phyloP scores from a whole-genome alignment of 1,140 invertebrate species.

The Andricus grossulariae region DNA sequence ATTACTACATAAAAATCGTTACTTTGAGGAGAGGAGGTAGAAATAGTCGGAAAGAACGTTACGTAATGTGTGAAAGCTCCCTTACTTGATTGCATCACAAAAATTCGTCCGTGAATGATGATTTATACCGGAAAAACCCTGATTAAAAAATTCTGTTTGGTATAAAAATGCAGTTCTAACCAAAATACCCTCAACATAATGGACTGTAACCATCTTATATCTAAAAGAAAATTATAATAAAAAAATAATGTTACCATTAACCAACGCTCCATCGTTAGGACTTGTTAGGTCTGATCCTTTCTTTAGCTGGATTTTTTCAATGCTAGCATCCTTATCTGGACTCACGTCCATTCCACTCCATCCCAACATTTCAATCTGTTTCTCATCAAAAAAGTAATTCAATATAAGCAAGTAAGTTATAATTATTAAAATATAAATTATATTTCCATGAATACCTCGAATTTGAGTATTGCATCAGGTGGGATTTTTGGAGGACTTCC shows the following conservation, averaged over 20 bases:
- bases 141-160: too few species aligned
- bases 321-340: slow-evolving; percentile 87
- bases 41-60: too few species aligned
- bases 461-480: slow-evolving; percentile 91
- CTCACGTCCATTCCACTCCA: slow-evolving; percentile 93
- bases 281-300: slow-evolving; percentile 81
- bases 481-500: slow-evolving; percentile 94
- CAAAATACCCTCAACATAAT: too few species aligned
- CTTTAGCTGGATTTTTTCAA: slow-evolving; percentile 83
- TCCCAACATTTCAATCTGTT: slow-evolving; percentile 87
- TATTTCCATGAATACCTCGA: slow-evolving; percentile 84
- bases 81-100: too few species aligned
- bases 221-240: background rate
- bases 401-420: background rate
- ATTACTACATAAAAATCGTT: too few species aligned
- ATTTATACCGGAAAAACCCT: too few species aligned
- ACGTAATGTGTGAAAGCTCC: too few species aligned
- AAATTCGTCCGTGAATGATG: too few species aligned
- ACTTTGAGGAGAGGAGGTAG: too few species aligned
- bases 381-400: slow-evolving; percentile 26
- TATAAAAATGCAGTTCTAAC: too few species aligned
- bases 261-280: slow-evolving; percentile 88
- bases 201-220: too few species aligned
- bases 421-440: slow-evolving; percentile 29
- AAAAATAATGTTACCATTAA: slow-evolving; percentile 76